A percentile compares a stretch with the other conserved stretches of the same genome.
These are phyloP conservation scores for Nannospalax galili DNA, from an alignment of 2,113 vertebrate species.

Conservation along the genomic window DNA sequence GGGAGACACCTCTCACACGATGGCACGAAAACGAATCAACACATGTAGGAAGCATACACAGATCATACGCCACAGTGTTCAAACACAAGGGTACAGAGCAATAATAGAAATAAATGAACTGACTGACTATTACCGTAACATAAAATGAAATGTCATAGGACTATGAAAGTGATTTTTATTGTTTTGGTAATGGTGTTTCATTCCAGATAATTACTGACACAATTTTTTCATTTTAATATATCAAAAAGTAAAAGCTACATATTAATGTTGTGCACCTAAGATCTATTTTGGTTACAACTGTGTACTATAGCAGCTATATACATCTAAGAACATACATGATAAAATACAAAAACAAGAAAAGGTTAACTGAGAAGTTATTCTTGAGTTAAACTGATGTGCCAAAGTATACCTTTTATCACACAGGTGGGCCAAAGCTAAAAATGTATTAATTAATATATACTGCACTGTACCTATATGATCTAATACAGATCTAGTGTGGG, in stretches of 20 bases:
- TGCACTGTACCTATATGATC: slow-evolving; percentile 79
- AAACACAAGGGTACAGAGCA: background rate
- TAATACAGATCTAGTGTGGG: slow-evolving; percentile 84
- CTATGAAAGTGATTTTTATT: slow-evolving; percentile 82
- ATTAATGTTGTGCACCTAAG: background rate
- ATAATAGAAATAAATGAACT: slow-evolving; percentile 28
- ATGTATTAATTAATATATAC: slow-evolving; percentile 64
- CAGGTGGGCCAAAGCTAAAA: slow-evolving; percentile 60
- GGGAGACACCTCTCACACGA: background rate
- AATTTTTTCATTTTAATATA: background rate
- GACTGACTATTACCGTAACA: slow-evolving; percentile 11
- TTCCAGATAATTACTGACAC: slow-evolving; percentile 32
- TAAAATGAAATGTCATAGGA: slow-evolving; percentile 57
- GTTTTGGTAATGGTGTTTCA: slow-evolving; percentile 72
- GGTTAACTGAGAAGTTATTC: slow-evolving; percentile 58
- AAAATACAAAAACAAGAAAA: slow-evolving; percentile 77
- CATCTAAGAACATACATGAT: slow-evolving; percentile 79
- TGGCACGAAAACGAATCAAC: background rate
- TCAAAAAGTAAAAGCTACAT: slow-evolving; percentile 35
- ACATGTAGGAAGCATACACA: background rate
- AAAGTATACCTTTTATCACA: slow-evolving; percentile 45
- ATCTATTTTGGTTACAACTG: slow-evolving; percentile 21
- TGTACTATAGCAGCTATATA: slow-evolving; percentile 71
- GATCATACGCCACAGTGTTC: background rate
- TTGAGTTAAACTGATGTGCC: slow-evolving; percentile 62